These are phyloP conservation scores for Heterotis niloticus DNA, from an alignment of 2,113 vertebrate genomes.

Conservation along the genomic window DNA sequence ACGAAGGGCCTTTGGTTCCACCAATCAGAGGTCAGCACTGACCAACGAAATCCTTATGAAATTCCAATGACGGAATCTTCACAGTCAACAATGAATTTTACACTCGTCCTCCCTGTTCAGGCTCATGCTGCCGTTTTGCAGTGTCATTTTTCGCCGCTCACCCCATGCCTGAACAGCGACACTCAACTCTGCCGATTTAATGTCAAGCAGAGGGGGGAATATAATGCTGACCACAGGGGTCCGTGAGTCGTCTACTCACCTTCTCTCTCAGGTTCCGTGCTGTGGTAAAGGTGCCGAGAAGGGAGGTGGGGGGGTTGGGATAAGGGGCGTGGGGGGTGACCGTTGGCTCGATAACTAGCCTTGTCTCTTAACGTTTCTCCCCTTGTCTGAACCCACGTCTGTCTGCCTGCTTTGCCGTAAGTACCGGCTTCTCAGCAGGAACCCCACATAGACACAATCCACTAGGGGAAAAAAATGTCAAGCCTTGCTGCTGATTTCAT, in stretches of 20 bases:
- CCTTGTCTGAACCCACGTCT: constrained; percentile 34
- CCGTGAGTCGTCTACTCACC: constrained; percentile 2
- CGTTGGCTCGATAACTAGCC: neutral
- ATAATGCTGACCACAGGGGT: neutral
- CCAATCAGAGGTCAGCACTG: constrained; percentile 32
- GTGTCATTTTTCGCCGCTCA: neutral
- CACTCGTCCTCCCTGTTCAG: neutral
- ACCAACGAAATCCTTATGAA: constrained; percentile 14
- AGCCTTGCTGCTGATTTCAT: constrained; percentile 42
- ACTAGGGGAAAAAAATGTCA: constrained; percentile 49
- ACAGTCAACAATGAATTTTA: neutral
- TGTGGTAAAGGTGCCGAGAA: neutral
- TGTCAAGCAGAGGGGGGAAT: neutral
- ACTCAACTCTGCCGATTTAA: neutral
- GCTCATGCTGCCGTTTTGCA: neutral
- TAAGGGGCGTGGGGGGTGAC: neutral
- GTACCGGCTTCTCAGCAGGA: constrained; percentile 43
- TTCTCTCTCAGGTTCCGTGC: neutral
- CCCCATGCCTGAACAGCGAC: neutral
- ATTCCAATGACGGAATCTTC: constrained; percentile 19
- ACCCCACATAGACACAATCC: constrained; percentile 50
- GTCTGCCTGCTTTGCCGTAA: constrained; percentile 30
- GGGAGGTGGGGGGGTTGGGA: neutral
- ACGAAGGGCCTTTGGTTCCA: constrained; percentile 38
- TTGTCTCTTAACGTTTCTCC: constrained; percentile 26